Conservation (phyloP, 2,797 vertebrate genomes). For the Crotalus adamanteus region DNA sequence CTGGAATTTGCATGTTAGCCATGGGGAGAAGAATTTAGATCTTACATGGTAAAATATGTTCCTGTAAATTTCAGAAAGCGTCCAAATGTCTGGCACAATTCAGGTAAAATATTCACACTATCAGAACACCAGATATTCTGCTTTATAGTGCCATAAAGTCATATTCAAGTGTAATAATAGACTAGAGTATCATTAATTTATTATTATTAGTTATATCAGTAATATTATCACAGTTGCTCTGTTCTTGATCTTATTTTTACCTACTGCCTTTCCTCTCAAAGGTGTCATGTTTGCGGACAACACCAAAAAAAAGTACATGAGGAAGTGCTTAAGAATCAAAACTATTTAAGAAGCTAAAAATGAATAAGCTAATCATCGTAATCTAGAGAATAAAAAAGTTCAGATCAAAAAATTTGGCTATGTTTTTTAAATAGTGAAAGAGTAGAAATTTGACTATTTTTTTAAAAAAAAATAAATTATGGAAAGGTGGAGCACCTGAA, state of each 20-base stretch:
- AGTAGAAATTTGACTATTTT: not conserved
- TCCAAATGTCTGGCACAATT: constrained; percentile 24
- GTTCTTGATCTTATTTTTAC: not conserved
- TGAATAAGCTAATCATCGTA: not conserved
- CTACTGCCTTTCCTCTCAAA: not conserved
- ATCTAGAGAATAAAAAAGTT: not conserved
- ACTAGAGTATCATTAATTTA: constrained; percentile 51
- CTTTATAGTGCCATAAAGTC: constrained; percentile 36
- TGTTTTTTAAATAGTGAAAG: not conserved
- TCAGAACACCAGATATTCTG: constrained; percentile 29
- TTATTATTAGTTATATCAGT: not conserved
- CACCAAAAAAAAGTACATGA: not conserved
- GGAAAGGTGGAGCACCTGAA: not conserved
- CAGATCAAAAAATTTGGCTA: not conserved
- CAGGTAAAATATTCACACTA: constrained; percentile 12
- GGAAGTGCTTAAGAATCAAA: not conserved
- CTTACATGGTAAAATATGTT: constrained; percentile 48
- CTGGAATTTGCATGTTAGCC: constrained; percentile 26
- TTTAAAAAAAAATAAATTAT: not conserved
- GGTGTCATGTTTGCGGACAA: not conserved
- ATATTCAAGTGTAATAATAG: constrained; percentile 51
- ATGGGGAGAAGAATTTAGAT: constrained; percentile 15
- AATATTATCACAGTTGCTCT: not conserved
- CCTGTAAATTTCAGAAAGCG: constrained; percentile 45
- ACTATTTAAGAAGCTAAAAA: not conserved